Base-by-base conservation (phyloP, 2,888 invertebrate genomes). In the Syrista parreyssii region DNA sequence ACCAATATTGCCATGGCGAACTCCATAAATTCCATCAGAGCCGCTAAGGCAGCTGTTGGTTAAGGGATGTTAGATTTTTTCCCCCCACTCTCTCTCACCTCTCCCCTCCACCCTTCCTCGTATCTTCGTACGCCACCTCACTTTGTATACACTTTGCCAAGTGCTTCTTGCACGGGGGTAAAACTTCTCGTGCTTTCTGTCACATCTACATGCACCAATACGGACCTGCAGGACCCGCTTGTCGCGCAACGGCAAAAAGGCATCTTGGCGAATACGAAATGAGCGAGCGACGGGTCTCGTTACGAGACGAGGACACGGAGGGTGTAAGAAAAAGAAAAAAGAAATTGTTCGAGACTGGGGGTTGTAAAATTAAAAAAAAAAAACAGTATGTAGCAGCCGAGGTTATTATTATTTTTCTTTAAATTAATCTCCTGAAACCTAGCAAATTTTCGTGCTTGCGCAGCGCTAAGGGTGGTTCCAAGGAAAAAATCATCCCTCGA, bases 21-120 rank as follows among this genome's bases (percentile, higher is more conserved):
- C 12, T 71, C 71, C 71, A 71, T 71, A 71, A 71, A 71, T 71
- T 71, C 71, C 31, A 71, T 71, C 12, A 0, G 71, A 32, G 71
- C 32, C 32, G 71, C 71, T 12, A 12, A 15, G 31, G 31, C 71
- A 33, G 71, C 71, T 33, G 71, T 32, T 31, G 71, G 71, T 71
- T 33, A 23, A 33, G 71, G 71, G 55, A 23, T 55, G 55, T 55
- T 55, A 15, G 23, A 55, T 55, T 55, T 55, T 55, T 23, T 55
- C 1, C 2, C 40, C 15, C 40, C 40, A 15, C 15, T 15, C 36
- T 4, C 36, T 12, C 36, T 4, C 36, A 12, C 15, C 15, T 1
- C 36, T 1, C 36, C 15, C 36, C 12, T 12, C 4, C 15, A 0
- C 3, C 23, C 40, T 1, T 15, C 1, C 40, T 9, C 23, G 23